phyloP scores from a whole-genome alignment of 2,888 invertebrate genomes.

The Habroteleia sp. region DNA sequence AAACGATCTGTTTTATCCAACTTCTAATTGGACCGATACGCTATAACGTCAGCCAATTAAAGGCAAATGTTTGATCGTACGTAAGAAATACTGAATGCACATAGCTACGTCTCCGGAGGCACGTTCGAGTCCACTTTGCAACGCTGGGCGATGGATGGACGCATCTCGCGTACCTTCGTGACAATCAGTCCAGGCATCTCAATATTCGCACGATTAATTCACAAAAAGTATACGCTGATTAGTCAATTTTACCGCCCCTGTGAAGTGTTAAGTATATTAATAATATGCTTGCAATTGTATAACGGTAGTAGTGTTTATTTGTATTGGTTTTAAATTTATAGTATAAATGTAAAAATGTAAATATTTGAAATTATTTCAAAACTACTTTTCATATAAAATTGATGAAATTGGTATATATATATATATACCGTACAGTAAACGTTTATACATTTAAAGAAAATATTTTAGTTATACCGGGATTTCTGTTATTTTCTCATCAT shows the following conservation, averaged over 20 bases:
- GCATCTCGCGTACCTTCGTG: conserved; percentile 39
- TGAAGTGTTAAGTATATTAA: too few species aligned
- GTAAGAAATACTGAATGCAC: conserved; percentile 66
- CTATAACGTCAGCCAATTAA: conserved; percentile 73
- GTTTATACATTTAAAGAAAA: not conserved
- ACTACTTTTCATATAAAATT: too few species aligned
- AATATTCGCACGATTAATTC: conserved; percentile 36
- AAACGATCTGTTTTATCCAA: conserved; percentile 71
- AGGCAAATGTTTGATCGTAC: conserved; percentile 67
- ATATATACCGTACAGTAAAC: too few species aligned
- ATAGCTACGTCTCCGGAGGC: conserved; percentile 46
- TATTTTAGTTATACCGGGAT: not conserved
- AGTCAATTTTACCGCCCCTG: conserved; percentile 15
- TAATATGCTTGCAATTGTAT: too few species aligned
- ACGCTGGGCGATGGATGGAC: conserved; percentile 40
- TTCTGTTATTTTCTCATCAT: conserved; percentile 20
- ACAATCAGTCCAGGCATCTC: conserved; percentile 44
- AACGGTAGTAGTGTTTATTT: too few species aligned
- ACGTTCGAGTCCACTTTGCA: conserved; percentile 47
- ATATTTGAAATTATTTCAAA: too few species aligned
- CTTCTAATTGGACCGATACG: conserved; percentile 72
- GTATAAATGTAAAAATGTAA: too few species aligned
- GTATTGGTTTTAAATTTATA: too few species aligned
- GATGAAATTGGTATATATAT: too few species aligned
- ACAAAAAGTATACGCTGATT: not conserved